Evolutionary conservation across 2,113 vertebrate genomes (phyloP).

Genomic region (Oryzias celebensis): DNA sequence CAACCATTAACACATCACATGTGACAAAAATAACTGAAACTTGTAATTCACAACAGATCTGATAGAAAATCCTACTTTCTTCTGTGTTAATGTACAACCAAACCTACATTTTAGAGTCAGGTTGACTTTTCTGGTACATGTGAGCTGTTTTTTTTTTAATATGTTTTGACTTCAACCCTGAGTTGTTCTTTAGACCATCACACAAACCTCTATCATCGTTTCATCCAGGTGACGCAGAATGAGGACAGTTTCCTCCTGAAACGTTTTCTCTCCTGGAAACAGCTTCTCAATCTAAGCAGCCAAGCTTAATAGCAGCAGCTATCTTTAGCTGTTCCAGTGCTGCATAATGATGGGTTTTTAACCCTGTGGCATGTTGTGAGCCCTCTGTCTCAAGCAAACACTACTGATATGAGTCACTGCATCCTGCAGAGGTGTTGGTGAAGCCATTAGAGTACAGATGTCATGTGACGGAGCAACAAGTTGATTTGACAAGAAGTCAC

Average conservation of each 20-base stretch:
- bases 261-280: constrained; percentile 46
- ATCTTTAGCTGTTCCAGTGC: constrained; percentile 48
- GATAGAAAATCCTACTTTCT: too few species aligned
- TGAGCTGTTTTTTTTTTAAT: too few species aligned
- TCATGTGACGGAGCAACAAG: too few species aligned
- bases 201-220: not conserved
- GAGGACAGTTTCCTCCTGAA: not conserved
- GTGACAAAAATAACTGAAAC: too few species aligned
- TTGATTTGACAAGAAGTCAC: too few species aligned
- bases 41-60: too few species aligned
- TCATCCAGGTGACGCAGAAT: not conserved
- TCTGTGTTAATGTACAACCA: too few species aligned
- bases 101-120: too few species aligned
- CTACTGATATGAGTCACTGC: not conserved
- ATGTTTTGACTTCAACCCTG: too few species aligned
- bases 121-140: too few species aligned
- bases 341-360: constrained; percentile 45
- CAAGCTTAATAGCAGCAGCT: constrained; percentile 42
- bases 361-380: constrained; percentile 32
- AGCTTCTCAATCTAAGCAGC: constrained; percentile 43
- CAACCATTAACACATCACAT: too few species aligned
- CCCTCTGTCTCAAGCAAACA: not conserved
- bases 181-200: not conserved
- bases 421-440: not conserved
- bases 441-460: too few species aligned